Percentiles rank a stretch among this genome's conserved stretches.
Conservation (phyloP, 2,797 vertebrate species). For the Sebastes nivosus region DNA sequence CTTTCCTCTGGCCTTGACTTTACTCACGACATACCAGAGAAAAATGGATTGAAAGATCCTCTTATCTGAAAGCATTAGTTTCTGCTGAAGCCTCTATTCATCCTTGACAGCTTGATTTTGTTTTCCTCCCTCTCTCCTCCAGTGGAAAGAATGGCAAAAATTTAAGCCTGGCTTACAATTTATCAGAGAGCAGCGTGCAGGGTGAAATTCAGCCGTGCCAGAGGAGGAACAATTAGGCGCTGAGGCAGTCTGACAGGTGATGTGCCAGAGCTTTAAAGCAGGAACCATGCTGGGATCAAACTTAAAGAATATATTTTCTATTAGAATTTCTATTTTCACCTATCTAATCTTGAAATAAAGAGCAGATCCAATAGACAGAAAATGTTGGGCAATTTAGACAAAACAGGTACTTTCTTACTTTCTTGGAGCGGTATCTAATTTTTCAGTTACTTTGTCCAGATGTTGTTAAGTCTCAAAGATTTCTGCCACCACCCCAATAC, state of each 20-base stretch:
- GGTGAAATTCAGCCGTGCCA: slow-evolving; percentile 1
- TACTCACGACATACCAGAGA: neutral
- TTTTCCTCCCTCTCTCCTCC: neutral
- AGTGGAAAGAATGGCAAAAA: neutral
- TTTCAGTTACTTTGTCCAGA: too few relatives aligned
- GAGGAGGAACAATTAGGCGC: neutral
- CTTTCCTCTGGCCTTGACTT: neutral
- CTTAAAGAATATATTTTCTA: too few relatives aligned
- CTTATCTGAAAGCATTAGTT: slow-evolving; percentile 31
- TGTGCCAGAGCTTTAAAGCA: slow-evolving; percentile 8
- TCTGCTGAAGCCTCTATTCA: slow-evolving; percentile 12
- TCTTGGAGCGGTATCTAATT: too few relatives aligned
- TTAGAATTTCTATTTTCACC: neutral
- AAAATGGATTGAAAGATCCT: neutral
- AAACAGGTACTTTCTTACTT: neutral
- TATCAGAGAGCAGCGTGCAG: slow-evolving; percentile 1
- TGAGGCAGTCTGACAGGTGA: slow-evolving; percentile 9
- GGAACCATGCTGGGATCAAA: neutral
- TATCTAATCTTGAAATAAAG: neutral
- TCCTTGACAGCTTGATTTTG: slow-evolving; percentile 25
- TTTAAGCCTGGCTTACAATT: slow-evolving; percentile 23
- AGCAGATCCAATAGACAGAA: neutral
- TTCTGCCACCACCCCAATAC: too few relatives aligned
- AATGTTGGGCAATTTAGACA: neutral
- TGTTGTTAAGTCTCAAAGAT: too few relatives aligned